phyloP scores from a whole-genome alignment of 2,797 vertebrate genomes.

The Onychomys torridus region DNA sequence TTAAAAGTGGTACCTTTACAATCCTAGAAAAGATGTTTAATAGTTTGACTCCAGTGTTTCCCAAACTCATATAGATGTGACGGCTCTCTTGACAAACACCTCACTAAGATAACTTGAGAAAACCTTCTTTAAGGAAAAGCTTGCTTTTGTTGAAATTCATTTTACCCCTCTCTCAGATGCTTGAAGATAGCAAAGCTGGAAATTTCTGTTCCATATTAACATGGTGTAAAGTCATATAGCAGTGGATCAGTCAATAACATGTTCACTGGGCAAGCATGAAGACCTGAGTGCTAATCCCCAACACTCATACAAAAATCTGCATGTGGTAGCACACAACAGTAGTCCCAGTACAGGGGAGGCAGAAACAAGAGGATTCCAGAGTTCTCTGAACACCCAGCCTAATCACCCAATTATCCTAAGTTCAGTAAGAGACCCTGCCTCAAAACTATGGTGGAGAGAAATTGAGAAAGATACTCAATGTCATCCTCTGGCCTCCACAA shows the following conservation, averaged over 20 bases:
- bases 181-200: constrained; percentile 8
- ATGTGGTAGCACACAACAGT: background rate
- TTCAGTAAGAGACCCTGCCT: background rate
- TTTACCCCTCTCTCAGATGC: constrained; percentile 34
- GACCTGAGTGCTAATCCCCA: background rate
- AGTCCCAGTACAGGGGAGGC: background rate
- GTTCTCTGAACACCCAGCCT: background rate
- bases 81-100: background rate
- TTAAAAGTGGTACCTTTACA: background rate
- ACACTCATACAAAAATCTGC: background rate
- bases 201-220: background rate
- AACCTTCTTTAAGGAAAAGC: background rate
- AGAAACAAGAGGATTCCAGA: background rate
- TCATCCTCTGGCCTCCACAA: background rate
- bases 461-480: background rate
- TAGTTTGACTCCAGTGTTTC: background rate
- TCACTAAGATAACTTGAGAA: background rate
- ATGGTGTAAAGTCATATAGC: background rate
- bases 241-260: background rate
- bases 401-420: background rate
- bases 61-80: background rate
- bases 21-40: background rate
- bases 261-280: background rate
- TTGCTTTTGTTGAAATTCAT: constrained; percentile 34
- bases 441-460: background rate